Evolutionary conservation across 2,797 vertebrate species (phyloP), one percentile per base, ranked within the genome.

Genomic region (Coregonus ussuriensis): DNA sequence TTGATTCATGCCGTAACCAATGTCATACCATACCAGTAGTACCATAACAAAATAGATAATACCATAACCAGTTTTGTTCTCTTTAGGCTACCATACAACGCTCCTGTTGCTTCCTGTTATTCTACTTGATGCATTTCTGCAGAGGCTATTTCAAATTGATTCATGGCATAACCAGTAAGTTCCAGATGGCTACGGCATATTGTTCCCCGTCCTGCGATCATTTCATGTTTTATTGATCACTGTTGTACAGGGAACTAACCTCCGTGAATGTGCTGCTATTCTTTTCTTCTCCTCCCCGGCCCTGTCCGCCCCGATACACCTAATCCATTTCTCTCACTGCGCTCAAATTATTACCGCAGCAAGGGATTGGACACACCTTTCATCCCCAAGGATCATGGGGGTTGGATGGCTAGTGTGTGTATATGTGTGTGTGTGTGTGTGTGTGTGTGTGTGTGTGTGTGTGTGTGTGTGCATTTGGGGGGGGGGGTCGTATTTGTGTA

Each of bases 191-290:
- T 87, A 81, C 77, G 74, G 90, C 89, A 89, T 89, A 88, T 89
- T 91, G 88, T 89, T 91, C 87, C 84, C 79, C 74, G 89, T 90
- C 77, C 86, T 68, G 85, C 84, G 83, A 91, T 88, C 25, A 77
- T 91, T 92, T 91, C 91, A 92, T 92, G 91, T 85, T 90, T 90
- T 93, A 94, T 94, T 91, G 93, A 93, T 93, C 89, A 85, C 81
- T 6, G 69, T 83, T 86, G 87, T 91, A 86, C 75, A 65, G 88
- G 85, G 88, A 87, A 87, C 78, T 75, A 80, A 84, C 81, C 82
- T 52, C 81, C 63, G 71, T 86, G 82, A 70, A 75, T 80, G 71
- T 71, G 63, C 71, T 72, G 73, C 74, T 81, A 82, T 85, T 89
- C 37, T 78, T 86, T 81, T 81, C 77, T 84, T 81, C 84, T 72